Conservation (phyloP, 2,113 vertebrate species). For the Porphyrio hochstetteri region DNA sequence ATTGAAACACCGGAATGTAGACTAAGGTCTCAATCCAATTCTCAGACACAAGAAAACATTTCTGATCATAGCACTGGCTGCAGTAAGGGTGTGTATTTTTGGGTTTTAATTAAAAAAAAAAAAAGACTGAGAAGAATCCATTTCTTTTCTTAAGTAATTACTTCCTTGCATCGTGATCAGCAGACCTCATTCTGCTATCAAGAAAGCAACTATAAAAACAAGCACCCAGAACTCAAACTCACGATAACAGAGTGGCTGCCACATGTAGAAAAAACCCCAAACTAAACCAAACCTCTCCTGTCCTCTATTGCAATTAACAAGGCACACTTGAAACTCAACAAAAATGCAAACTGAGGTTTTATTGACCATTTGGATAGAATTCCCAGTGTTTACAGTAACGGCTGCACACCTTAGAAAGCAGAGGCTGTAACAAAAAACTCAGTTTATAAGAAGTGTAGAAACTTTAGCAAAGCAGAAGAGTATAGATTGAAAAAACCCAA, state of each 20-base stretch:
- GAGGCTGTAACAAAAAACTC: background rate
- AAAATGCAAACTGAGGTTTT: background rate
- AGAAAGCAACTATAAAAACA: background rate
- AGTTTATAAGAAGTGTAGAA: background rate
- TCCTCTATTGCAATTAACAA: background rate
- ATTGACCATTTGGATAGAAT: background rate
- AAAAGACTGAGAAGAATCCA: background rate
- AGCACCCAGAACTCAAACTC: background rate
- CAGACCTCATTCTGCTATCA: background rate
- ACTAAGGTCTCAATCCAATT: background rate
- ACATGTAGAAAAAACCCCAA: too few relatives aligned
- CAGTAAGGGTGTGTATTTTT: background rate
- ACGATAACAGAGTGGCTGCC: background rate
- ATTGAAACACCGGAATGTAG: background rate
- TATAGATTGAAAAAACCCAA: fast-evolving
- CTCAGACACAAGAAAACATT: background rate
- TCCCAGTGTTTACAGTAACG: background rate
- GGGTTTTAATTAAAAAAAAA: background rate
- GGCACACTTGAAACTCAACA: background rate
- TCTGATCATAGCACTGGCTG: background rate
- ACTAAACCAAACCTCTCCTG: background rate
- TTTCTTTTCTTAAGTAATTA: background rate
- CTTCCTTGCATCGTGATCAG: background rate
- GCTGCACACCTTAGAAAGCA: background rate
- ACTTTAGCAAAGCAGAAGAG: background rate